Evolutionary conservation across 2,113 vertebrate species (phyloP).

Genomic region (Anoplopoma fimbria): DNA sequence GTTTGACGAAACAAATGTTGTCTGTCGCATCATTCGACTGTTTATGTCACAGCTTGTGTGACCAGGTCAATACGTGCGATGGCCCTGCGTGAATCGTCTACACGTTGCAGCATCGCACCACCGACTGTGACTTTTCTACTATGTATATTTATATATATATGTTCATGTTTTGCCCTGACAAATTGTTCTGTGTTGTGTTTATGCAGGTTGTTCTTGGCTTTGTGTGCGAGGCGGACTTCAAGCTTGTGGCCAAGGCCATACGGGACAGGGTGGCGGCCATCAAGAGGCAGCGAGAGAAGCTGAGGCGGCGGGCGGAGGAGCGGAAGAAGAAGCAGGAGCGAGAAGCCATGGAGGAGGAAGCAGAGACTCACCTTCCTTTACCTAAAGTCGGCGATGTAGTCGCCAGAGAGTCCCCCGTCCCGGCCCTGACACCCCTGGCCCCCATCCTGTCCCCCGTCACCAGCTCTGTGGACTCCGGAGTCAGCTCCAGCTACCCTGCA

Average conservation of each 20-base stretch:
- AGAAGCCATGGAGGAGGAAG: conserved; percentile 77
- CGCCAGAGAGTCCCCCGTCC: conserved; percentile 48
- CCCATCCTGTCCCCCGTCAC: conserved; percentile 69
- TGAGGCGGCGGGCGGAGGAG: conserved; percentile 82
- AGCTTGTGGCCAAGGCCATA: conserved; percentile 95
- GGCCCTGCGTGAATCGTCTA: background rate
- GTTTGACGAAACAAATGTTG: background rate
- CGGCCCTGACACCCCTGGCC: conserved; percentile 39
- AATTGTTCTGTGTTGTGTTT: background rate
- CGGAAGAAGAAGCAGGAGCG: conserved; percentile 71
- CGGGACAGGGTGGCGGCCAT: conserved; percentile 91
- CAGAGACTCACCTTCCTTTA: conserved; percentile 29
- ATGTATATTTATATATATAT: background rate
- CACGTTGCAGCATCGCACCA: background rate
- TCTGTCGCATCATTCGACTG: background rate
- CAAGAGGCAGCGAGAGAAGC: conserved; percentile 93
- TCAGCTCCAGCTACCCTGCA: conserved; percentile 61
- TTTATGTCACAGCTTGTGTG: conserved; percentile 25
- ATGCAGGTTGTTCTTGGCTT: conserved; percentile 93
- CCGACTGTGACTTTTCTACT: background rate
- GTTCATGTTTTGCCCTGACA: conserved; percentile 48
- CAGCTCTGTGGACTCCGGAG: conserved; percentile 76
- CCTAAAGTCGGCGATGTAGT: conserved; percentile 32
- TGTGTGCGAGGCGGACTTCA: conserved; percentile 95
- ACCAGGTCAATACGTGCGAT: background rate